These are phyloP conservation scores for Venusia cambrica DNA, from an alignment of 2,888 invertebrate genomes.

Conservation along the genomic window DNA sequence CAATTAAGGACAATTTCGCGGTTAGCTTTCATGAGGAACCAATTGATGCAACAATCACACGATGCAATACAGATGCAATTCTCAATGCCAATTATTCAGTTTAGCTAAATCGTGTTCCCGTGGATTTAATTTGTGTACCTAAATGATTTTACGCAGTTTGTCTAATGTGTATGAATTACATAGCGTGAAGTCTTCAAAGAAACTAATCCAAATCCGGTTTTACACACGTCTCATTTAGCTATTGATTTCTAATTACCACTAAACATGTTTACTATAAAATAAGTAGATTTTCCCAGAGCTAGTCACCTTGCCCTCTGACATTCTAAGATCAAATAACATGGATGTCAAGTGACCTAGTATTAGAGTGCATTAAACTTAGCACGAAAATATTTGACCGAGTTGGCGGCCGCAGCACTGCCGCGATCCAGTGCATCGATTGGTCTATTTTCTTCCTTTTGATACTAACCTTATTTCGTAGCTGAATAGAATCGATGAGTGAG, in stretches of 20 bases:
- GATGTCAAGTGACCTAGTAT: constrained; percentile 32
- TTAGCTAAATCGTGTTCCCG: constrained; percentile 46
- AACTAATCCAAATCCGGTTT: constrained; percentile 19
- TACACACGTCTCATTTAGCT: constrained; percentile 9
- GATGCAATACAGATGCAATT: constrained; percentile 67
- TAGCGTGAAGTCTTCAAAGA: constrained; percentile 28
- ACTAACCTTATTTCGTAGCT: too few species aligned
- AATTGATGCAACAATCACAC: constrained; percentile 58
- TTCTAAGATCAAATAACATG: constrained; percentile 16
- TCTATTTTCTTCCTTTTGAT: too few species aligned
- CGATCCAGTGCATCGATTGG: constrained; percentile 36
- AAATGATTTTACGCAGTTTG: constrained; percentile 44
- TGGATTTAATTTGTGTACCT: constrained; percentile 47
- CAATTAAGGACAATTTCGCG: constrained; percentile 75
- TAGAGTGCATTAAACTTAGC: constrained; percentile 39
- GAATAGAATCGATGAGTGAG: too few species aligned
- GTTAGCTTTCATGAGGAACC: constrained; percentile 47
- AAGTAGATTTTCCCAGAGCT: too few species aligned
- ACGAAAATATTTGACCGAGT: constrained; percentile 66
- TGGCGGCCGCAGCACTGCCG: constrained; percentile 52
- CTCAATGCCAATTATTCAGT: constrained; percentile 61
- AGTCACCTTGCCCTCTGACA: constrained; percentile 2
- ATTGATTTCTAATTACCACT: constrained; percentile 12
- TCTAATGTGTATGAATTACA: constrained; percentile 27
- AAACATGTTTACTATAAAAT: too few species aligned